A percentile compares a stretch with the other conserved stretches of the same genome.
phyloP scores from a whole-genome alignment of 1,140 invertebrate species.

The Leptonema lineaticorne region DNA sequence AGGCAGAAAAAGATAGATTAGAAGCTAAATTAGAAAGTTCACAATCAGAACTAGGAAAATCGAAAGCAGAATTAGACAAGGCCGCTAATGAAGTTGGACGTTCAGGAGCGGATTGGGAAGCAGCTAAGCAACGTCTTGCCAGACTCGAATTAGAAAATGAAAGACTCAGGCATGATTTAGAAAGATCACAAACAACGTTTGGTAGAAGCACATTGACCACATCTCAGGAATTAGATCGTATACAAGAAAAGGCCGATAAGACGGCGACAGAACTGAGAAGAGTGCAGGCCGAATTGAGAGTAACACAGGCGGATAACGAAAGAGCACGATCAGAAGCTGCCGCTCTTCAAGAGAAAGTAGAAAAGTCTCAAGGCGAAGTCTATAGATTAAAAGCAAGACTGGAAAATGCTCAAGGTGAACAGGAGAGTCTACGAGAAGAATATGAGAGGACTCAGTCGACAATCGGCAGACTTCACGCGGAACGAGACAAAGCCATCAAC shows the following conservation, averaged over 20 bases:
- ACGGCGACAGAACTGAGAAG: conserved; percentile 78
- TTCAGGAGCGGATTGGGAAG: conserved; percentile 86
- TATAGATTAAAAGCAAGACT: conserved; percentile 89
- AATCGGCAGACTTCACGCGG: conserved; percentile 78
- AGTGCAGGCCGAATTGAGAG: conserved; percentile 81
- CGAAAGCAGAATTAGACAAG: conserved; percentile 90
- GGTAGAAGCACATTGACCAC: conserved; percentile 73
- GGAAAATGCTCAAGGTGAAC: conserved; percentile 92
- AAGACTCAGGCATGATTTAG: conserved; percentile 79
- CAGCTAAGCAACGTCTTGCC: conserved; percentile 80
- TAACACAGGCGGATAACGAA: conserved; percentile 84
- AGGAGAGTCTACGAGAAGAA: conserved; percentile 88
- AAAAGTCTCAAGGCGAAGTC: conserved; percentile 92
- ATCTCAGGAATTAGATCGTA: conserved; percentile 76
- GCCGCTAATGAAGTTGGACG: conserved; percentile 85
- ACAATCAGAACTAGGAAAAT: conserved; percentile 90
- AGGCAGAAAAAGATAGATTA: conserved; percentile 85
- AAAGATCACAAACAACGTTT: conserved; percentile 78
- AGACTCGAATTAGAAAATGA: conserved; percentile 89
- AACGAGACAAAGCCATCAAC: conserved; percentile 80
- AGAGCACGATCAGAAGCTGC: conserved; percentile 78
- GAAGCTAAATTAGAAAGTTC: conserved; percentile 90
- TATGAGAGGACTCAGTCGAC: conserved; percentile 76
- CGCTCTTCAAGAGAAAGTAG: conserved; percentile 86
- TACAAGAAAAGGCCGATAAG: conserved; percentile 87